Conservation (phyloP, 2,888 invertebrate genomes). For the Pharmacophagus antenor region DNA sequence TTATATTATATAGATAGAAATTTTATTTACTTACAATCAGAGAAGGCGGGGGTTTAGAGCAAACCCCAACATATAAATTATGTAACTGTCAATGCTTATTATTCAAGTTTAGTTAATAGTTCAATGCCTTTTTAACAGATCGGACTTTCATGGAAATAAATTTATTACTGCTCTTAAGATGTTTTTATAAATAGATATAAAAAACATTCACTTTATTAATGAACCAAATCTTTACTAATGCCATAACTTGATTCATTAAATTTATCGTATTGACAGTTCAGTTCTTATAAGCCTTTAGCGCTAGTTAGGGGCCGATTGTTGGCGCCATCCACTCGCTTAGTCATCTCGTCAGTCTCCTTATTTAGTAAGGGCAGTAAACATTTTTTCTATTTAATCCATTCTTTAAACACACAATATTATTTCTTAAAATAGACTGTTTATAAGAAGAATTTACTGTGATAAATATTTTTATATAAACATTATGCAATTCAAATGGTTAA, state of each 20-base stretch:
- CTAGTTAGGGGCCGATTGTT: constrained; percentile 52
- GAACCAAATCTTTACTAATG: background rate
- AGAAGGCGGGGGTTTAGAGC: too few species aligned
- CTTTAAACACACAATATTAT: background rate
- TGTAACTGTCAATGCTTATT: too few species aligned
- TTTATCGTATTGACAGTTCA: constrained; percentile 22
- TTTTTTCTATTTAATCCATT: constrained; percentile 37
- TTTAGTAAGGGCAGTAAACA: constrained; percentile 38
- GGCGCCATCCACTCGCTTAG: constrained; percentile 51
- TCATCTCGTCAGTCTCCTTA: constrained; percentile 45
- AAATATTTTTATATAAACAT: too few species aligned
- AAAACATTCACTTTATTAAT: background rate
- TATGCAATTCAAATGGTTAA: too few species aligned
- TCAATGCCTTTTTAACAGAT: too few species aligned
- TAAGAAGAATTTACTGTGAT: too few species aligned
- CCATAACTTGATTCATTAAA: constrained; percentile 1
- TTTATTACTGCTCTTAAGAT: background rate
- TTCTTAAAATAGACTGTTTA: too few species aligned
- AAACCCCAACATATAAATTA: too few species aligned
- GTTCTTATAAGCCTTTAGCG: constrained; percentile 43
- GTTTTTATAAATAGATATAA: background rate
- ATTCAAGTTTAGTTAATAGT: too few species aligned
- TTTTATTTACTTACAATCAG: too few species aligned
- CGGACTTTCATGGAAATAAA: too few species aligned
- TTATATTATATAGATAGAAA: too few species aligned